phyloP scores from a whole-genome alignment of 2,113 vertebrate species.

The Delphinus delphis region DNA sequence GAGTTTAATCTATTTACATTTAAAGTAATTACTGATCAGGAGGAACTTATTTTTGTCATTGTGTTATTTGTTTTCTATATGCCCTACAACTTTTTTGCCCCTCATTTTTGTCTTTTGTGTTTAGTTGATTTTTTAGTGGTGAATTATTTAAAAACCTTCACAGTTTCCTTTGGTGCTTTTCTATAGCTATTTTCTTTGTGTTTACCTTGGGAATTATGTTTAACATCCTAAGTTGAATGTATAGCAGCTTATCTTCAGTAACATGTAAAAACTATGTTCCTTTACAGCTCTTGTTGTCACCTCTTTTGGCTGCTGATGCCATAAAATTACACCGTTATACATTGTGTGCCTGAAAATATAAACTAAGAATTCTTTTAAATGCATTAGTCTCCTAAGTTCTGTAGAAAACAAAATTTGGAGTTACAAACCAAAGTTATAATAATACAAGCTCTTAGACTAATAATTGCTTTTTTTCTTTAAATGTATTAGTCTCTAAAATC shows the following conservation, averaged over 20 bases:
- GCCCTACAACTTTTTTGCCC: neutral
- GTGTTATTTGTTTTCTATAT: neutral
- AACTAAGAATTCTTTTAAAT: neutral
- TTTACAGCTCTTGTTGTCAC: neutral
- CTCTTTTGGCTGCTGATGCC: neutral
- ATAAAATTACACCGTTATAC: neutral
- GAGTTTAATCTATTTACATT: neutral
- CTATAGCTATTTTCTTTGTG: neutral
- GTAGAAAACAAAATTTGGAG: neutral
- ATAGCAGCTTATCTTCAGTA: neutral
- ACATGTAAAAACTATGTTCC: neutral
- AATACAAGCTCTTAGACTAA: neutral
- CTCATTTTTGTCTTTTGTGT: neutral
- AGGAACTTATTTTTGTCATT: neutral
- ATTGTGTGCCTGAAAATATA: neutral
- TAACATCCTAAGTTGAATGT: neutral
- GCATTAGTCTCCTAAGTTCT: neutral
- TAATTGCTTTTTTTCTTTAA: neutral
- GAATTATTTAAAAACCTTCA: neutral
- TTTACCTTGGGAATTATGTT: neutral
- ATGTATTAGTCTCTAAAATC: neutral
- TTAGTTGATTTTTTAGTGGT: neutral
- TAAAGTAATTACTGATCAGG: neutral
- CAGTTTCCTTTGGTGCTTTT: neutral
- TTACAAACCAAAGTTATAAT: neutral